phyloP scores from a whole-genome alignment of 2,888 invertebrate genomes.

The Pandemis cinnamomeana region DNA sequence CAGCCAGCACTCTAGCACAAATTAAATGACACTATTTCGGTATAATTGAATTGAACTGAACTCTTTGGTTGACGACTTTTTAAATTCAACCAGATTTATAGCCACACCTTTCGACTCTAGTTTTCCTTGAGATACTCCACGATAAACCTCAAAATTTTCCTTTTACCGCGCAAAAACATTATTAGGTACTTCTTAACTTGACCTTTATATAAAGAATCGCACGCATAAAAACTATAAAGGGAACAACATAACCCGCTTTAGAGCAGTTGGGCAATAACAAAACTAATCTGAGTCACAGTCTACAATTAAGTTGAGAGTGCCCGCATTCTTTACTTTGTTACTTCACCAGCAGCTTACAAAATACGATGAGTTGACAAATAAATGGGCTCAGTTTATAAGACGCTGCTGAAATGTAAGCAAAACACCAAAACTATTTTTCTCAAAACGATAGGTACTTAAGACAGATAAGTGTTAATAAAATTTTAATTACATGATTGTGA shows the following conservation, averaged over 20 bases:
- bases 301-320: conserved; percentile 26
- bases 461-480: no score
- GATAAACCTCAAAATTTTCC: not conserved
- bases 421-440: not conserved
- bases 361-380: conserved; percentile 2
- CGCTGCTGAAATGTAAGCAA: not conserved
- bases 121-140: no score
- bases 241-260: conserved; percentile 1
- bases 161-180: not conserved
- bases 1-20: no score
- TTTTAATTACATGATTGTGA: no score
- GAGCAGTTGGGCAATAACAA: conserved; percentile 27
- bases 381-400: not conserved
- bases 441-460: no score
- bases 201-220: not conserved
- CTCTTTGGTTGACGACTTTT: no score
- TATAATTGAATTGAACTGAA: no score
- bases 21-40: no score
- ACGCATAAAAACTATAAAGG: not conserved
- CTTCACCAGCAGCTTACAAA: conserved; percentile 17
- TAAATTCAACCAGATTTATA: not conserved
- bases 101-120: not conserved
- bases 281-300: conserved; percentile 28
- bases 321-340: conserved; percentile 32
- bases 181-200: not conserved